phyloP scores from a whole-genome alignment of 2,797 vertebrate species.

The Eidolon dupreanum region DNA sequence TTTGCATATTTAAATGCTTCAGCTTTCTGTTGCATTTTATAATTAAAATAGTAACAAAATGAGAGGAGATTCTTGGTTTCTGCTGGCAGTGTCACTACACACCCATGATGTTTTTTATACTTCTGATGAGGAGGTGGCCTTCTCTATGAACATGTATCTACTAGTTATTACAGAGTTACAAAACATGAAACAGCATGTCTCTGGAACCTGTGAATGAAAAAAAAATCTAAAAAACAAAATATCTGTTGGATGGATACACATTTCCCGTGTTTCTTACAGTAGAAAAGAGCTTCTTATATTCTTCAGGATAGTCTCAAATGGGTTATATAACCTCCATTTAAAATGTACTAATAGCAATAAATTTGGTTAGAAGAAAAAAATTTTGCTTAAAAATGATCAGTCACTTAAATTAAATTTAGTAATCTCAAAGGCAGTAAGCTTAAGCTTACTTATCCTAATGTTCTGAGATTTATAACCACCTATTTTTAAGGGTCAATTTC shows the following conservation, averaged over 20 bases:
- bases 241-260: not conserved
- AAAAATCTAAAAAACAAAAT: not conserved
- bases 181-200: not conserved
- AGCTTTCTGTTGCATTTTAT: not conserved
- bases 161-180: not conserved
- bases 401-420: constrained; percentile 57
- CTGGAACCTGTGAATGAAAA: not conserved
- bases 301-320: not conserved
- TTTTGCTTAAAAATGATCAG: not conserved
- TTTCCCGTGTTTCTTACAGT: constrained; percentile 50
- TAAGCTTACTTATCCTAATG: constrained; percentile 52
- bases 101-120: not conserved
- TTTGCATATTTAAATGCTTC: constrained; percentile 63
- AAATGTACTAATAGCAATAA: constrained; percentile 13
- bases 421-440: constrained; percentile 36
- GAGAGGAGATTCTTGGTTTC: not conserved
- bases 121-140: not conserved
- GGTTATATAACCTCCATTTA: constrained; percentile 11
- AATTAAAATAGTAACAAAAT: constrained; percentile 49
- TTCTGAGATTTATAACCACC: constrained; percentile 56
- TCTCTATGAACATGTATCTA: not conserved
- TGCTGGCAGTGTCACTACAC: constrained; percentile 7
- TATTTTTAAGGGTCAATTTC: not conserved
- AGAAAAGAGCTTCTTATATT: not conserved
- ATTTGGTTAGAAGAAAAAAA: constrained; percentile 54